Conservation (phyloP, 2,888 invertebrate genomes). For the Xylophagus ater region DNA sequence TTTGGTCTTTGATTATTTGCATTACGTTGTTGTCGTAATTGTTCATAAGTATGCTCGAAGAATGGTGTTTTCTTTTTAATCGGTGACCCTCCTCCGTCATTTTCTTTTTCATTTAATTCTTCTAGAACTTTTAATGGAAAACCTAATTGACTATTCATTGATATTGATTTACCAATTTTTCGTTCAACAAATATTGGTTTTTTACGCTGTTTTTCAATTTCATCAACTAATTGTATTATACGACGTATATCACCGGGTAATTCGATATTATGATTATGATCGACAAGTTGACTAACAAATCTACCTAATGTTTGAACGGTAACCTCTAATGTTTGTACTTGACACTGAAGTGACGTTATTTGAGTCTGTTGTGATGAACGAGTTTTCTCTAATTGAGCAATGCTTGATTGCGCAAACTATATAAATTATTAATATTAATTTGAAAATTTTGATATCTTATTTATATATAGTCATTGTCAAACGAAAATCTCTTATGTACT, state of each 20-base stretch:
- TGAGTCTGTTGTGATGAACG: conserved; percentile 51
- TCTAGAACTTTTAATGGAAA: conserved; percentile 39
- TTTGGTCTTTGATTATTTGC: conserved; percentile 40
- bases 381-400: conserved; percentile 52
- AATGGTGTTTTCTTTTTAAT: conserved; percentile 44
- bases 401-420: conserved; percentile 37
- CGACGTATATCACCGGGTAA: conserved; percentile 63
- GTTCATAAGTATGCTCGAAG: conserved; percentile 58
- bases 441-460: no score
- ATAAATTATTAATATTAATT: no score
- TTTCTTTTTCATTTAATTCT: conserved; percentile 39
- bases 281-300: conserved; percentile 58
- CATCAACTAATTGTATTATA: conserved; percentile 53
- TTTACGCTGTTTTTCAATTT: conserved; percentile 39
- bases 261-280: conserved; percentile 53
- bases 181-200: conserved; percentile 36
- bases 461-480: no score
- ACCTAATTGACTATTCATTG: conserved; percentile 38
- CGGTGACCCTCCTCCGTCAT: conserved; percentile 34
- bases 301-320: conserved; percentile 60
- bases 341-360: conserved; percentile 54
- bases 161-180: conserved; percentile 39
- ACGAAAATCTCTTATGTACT: no score
- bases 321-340: conserved; percentile 61
- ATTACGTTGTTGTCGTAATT: conserved; percentile 53